A percentile compares a stretch with the other conserved stretches of the same genome.
Conservation (phyloP, 2,888 invertebrate genomes). For the Himalopsyche anomala region DNA sequence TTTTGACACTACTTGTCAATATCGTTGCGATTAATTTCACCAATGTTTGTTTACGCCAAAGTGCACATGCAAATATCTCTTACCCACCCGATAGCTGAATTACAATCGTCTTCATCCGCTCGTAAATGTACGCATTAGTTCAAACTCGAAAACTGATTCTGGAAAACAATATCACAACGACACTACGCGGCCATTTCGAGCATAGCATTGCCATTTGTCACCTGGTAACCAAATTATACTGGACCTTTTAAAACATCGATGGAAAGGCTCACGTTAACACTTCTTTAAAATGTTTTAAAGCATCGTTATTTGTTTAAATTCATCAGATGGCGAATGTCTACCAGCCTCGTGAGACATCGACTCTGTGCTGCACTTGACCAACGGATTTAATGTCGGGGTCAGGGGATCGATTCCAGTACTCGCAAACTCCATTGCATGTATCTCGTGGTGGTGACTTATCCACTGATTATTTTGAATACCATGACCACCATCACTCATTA, state of each 20-base stretch:
- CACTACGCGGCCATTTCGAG: too few relatives aligned
- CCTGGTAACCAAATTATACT: too few relatives aligned
- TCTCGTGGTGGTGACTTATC: constrained; percentile 2
- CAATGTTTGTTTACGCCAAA: too few relatives aligned
- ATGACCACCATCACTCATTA: not conserved
- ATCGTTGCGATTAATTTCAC: too few relatives aligned
- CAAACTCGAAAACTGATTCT: too few relatives aligned
- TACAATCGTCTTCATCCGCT: too few relatives aligned
- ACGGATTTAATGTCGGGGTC: not conserved
- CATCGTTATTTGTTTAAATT: constrained; percentile 52
- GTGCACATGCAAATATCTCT: too few relatives aligned
- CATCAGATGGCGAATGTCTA: constrained; percentile 41
- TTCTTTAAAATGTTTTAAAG: not conserved
- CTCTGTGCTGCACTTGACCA: constrained; percentile 29
- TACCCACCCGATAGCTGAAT: too few relatives aligned
- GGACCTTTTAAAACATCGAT: not conserved
- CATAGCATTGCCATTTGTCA: too few relatives aligned
- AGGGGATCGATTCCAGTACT: constrained; percentile 37
- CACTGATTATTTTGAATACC: not conserved
- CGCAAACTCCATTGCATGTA: constrained; percentile 3
- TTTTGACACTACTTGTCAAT: too few relatives aligned
- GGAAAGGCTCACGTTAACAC: not conserved
- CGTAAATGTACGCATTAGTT: too few relatives aligned
- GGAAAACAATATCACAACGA: too few relatives aligned
- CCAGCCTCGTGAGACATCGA: constrained; percentile 3